Percentiles rank a stretch among this genome's conserved stretches.
Evolutionary conservation across 2,888 invertebrate species (phyloP).

Genomic region (Altica lythri): DNA sequence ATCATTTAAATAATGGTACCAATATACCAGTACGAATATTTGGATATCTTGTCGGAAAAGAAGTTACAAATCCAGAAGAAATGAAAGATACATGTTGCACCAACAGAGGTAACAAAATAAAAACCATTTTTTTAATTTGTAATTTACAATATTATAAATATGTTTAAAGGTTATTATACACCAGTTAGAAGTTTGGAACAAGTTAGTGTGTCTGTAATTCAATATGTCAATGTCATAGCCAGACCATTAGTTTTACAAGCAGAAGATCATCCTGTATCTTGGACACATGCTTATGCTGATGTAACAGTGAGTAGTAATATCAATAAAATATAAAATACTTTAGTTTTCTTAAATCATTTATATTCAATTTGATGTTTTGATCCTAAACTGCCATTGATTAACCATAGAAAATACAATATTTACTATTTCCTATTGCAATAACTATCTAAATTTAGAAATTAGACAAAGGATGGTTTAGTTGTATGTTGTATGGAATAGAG

Average conservation of each 20-base stretch:
- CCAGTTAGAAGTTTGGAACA: slow-evolving; percentile 95
- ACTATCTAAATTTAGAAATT: no score
- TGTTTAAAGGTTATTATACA: slow-evolving; percentile 78
- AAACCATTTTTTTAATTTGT: neutral
- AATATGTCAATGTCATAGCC: slow-evolving; percentile 94
- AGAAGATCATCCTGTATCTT: slow-evolving; percentile 79
- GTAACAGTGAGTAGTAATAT: slow-evolving; percentile 74
- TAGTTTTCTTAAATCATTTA: no score
- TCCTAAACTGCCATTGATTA: neutral
- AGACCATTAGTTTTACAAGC: slow-evolving; percentile 79
- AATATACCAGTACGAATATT: slow-evolving; percentile 88
- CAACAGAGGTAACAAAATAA: slow-evolving; percentile 72
- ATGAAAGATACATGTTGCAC: slow-evolving; percentile 94
- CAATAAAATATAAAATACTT: no score
- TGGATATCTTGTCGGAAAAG: slow-evolving; percentile 93
- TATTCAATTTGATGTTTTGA: neutral
- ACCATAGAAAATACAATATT: no score
- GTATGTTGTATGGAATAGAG: no score
- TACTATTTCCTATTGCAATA: no score
- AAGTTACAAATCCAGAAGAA: slow-evolving; percentile 87
- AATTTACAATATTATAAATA: slow-evolving; percentile 1
- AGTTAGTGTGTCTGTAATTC: slow-evolving; percentile 92
- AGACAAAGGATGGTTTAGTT: no score
- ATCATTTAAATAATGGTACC: slow-evolving; percentile 70
- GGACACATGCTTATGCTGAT: slow-evolving; percentile 95